Evolutionary conservation across 2,113 vertebrate species (phyloP).

Genomic region (Sphyrna mokarran): DNA sequence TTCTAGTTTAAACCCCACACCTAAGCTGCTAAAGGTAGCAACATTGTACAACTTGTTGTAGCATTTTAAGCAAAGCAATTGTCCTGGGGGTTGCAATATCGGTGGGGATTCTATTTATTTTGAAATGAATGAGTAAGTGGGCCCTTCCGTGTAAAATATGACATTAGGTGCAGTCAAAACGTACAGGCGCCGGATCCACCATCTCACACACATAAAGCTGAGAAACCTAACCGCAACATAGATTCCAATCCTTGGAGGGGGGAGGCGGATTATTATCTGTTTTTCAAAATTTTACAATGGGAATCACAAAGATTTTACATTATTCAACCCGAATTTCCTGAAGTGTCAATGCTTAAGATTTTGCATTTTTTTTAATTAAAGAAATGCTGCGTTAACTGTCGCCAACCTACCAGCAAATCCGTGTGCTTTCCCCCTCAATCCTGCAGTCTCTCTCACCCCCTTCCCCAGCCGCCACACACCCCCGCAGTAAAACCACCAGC

Average conservation of each 20-base stretch:
- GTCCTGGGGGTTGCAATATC: background rate
- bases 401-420: background rate
- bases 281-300: background rate
- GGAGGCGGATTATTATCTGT: background rate
- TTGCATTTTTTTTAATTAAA: background rate
- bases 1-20: too few relatives aligned
- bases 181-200: background rate
- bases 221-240: background rate
- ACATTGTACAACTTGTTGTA: background rate
- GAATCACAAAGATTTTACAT: background rate
- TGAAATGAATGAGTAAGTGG: background rate
- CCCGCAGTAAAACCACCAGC: background rate
- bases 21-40: too few relatives aligned
- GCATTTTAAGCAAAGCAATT: background rate
- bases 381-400: background rate
- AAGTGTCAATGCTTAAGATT: too few relatives aligned
- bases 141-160: background rate
- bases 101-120: background rate
- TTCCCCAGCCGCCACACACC: background rate
- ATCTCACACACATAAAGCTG: background rate
- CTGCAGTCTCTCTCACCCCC: background rate
- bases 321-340: background rate
- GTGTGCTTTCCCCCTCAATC: background rate
- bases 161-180: background rate
- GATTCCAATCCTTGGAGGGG: background rate